Evolutionary conservation across 2,888 invertebrate species (phyloP).

Genomic region (Xanthorhoe spadicearia): DNA sequence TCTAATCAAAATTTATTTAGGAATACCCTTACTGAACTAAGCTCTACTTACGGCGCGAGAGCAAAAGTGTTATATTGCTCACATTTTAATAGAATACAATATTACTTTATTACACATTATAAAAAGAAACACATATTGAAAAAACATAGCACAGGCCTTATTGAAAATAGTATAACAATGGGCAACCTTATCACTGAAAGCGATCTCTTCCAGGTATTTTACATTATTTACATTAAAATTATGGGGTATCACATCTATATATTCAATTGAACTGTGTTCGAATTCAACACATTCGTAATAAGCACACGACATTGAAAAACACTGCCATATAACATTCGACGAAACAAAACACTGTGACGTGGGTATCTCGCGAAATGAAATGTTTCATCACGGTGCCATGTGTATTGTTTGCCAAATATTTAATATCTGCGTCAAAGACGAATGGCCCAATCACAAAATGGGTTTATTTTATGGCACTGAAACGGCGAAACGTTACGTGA

Average conservation of each 20-base stretch:
- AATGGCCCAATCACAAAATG: constrained; percentile 34
- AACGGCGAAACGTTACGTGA: constrained; percentile 14
- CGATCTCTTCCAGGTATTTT: too few species aligned
- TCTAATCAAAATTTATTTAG: constrained; percentile 41
- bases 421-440: constrained; percentile 34
- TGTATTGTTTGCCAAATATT: constrained; percentile 37
- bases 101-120: too few species aligned
- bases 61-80: background rate
- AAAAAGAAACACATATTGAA: too few species aligned
- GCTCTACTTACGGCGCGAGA: constrained; percentile 7
- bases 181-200: too few species aligned
- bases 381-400: constrained; percentile 29
- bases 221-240: background rate
- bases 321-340: constrained; percentile 22
- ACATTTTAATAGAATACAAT: background rate
- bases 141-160: too few species aligned
- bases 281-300: background rate
- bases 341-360: constrained; percentile 21
- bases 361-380: constrained; percentile 30
- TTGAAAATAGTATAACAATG: too few species aligned
- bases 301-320: constrained; percentile 15
- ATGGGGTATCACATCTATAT: background rate
- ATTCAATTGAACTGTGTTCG: background rate
- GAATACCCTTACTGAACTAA: constrained; percentile 27
- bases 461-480: constrained; percentile 18